phyloP scores from a whole-genome alignment of 2,113 vertebrate genomes.

The Tragelaphus buxtoni region DNA sequence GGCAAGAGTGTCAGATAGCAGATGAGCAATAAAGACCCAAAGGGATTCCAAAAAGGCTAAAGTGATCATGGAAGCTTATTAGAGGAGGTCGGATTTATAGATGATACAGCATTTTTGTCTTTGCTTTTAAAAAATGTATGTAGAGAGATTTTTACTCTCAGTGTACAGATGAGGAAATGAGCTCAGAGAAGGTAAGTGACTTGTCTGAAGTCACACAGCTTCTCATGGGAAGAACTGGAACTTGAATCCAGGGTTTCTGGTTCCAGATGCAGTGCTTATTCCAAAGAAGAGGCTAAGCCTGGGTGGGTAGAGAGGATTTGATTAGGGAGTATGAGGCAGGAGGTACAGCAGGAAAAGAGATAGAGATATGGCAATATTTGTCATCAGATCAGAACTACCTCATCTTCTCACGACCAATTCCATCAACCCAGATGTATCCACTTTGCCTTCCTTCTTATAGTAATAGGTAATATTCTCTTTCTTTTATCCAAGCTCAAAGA shows the following conservation, averaged over 20 bases:
- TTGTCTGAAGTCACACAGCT: neutral
- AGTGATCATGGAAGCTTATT: neutral
- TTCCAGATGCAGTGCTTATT: neutral
- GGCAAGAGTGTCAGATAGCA: neutral
- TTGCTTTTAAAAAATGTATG: neutral
- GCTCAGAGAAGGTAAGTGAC: neutral
- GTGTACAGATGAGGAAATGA: neutral
- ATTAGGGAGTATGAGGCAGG: neutral
- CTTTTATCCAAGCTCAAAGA: neutral
- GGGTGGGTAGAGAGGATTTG: neutral
- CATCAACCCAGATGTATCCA: neutral
- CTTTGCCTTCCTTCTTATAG: neutral
- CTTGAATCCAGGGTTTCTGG: slow-evolving; percentile 12
- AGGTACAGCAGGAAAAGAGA: neutral
- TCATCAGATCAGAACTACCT: neutral
- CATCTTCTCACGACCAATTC: neutral
- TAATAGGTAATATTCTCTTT: neutral
- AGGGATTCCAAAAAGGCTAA: neutral
- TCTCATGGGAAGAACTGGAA: neutral
- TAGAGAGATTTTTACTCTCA: neutral
- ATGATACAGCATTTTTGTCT: neutral
- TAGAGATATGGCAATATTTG: neutral
- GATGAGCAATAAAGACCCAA: neutral
- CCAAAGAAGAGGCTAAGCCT: neutral
- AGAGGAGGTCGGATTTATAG: neutral